Percentiles rank a stretch among this genome's conserved stretches.
Conservation (phyloP, 53 echinoderm and acorn worm species). For the Luidia sarsii region DNA sequence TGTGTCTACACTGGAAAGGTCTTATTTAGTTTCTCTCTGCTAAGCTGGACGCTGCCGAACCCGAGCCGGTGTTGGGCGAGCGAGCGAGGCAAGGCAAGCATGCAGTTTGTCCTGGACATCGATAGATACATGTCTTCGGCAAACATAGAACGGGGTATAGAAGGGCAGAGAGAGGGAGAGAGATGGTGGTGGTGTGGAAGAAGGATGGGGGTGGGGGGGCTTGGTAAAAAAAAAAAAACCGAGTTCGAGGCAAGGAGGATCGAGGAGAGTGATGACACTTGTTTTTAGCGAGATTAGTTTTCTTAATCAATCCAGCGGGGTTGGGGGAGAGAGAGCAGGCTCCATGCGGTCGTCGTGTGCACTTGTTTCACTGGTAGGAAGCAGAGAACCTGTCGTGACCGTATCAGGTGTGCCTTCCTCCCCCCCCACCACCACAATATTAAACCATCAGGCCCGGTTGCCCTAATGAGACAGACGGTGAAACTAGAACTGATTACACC, state of each 20-base stretch:
- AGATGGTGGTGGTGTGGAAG: no score
- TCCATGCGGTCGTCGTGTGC: no score
- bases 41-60: conserved; percentile 3
- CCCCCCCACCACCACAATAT: no score
- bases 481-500: no score
- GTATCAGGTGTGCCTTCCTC: conserved; percentile 34
- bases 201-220: no score
- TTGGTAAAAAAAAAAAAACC: conserved; percentile 13
- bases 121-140: conserved; percentile 11
- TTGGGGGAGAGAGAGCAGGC: no score
- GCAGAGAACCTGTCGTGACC: not conserved
- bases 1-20: not conserved
- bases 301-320: conserved; percentile 31
- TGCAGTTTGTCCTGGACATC: no score
- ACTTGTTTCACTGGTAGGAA: no score
- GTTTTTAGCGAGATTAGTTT: conserved; percentile 49
- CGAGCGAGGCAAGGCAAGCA: no score
- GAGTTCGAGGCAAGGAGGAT: not conserved
- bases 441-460: no score
- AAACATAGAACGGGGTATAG: not conserved
- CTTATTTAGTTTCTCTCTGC: conserved; percentile 14
- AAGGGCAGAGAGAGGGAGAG: not conserved
- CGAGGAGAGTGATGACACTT: conserved; percentile 35
- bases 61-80: not conserved
- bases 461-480: no score